Evolutionary conservation across 2,888 invertebrate species (phyloP), one percentile per base, ranked within the genome.

Genomic region (Drosophila tanythrix): DNA sequence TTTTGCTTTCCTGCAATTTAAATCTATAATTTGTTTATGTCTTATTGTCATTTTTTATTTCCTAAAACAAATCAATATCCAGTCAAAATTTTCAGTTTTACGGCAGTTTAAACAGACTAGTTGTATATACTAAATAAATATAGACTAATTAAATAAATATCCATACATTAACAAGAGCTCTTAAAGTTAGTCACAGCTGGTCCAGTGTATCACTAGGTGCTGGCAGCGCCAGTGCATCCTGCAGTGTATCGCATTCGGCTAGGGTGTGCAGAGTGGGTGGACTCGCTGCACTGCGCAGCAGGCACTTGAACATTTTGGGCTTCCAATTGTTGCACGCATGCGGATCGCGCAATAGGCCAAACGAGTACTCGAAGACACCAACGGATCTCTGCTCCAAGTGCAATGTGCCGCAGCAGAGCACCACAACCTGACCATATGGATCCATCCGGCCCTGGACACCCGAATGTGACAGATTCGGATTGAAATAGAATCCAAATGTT

Each of bases 311-410:
- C n/a, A 93, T 94, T 89, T 95, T 96, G 29, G 96, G 94, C 92
- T 95, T 96, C 95, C 95, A 96, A 87, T 95, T 95, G 86, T 95
- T 95, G n/a, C 94, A 93, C 35, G 93, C 91, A 58, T 93, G 93
- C 0, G 96, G 95, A 90, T 96, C 96, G 71, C 95, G 94, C 29
- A 95, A 93, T 48, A 96, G 92, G 2, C 95, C 95, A 92, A 96
- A 96, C 52, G 94, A 93, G 83, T 95, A 95, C 86, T 96, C 95
- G 90, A 96, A 96, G 36, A 95, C 92, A 2, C 96, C 96, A 1
- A 95, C 94, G 21, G 73, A 70, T 76, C 94, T 94, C 35, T 92
- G 91, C 6, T 92, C 81, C 18, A 93, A 92, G 87, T 96, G 96
- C 38, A 96, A 87, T 0, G 95, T 95, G 25, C 96, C 96, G 92